These are phyloP conservation scores for Amia ocellicauda DNA, from an alignment of 2,113 vertebrate species.

Conservation along the genomic window DNA sequence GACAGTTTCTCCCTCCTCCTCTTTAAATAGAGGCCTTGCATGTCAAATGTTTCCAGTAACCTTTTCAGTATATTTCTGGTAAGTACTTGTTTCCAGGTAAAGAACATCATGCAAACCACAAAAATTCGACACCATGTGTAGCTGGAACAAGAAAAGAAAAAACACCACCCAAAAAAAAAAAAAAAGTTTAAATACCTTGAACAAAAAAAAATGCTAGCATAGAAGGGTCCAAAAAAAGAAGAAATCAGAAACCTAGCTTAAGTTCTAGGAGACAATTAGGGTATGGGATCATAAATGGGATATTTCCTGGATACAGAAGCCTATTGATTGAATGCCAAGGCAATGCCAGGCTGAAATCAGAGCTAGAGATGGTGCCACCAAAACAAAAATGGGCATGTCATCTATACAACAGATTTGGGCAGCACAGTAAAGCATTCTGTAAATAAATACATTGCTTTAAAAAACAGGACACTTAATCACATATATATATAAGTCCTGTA, in stretches of 20 bases:
- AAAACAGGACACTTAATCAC: too few relatives aligned
- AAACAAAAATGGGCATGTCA: too few relatives aligned
- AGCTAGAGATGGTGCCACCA: too few relatives aligned
- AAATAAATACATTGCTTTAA: too few relatives aligned
- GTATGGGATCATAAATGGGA: neutral
- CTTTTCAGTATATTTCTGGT: slow-evolving; percentile 23
- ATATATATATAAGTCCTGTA: too few relatives aligned
- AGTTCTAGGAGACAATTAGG: neutral
- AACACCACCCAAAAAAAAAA: neutral
- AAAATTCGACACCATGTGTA: slow-evolving; percentile 26
- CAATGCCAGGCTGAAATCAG: neutral
- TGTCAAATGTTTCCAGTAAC: slow-evolving; percentile 39
- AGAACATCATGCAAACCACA: slow-evolving; percentile 9
- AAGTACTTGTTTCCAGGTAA: slow-evolving; percentile 27
- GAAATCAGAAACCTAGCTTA: neutral
- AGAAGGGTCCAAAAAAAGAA: neutral
- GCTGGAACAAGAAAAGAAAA: too few relatives aligned
- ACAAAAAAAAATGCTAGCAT: neutral
- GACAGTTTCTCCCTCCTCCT: slow-evolving; percentile 32
- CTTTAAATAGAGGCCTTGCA: slow-evolving; percentile 35
- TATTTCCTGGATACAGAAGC: neutral
- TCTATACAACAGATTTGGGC: too few relatives aligned
- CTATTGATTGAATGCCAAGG: too few relatives aligned
- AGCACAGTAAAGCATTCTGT: too few relatives aligned
- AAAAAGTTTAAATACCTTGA: too few relatives aligned